Evolutionary conservation across 2,113 vertebrate genomes (phyloP), one percentile per base, ranked within the genome.

Genomic region (Rhegmatorhina hoffmannsi): DNA sequence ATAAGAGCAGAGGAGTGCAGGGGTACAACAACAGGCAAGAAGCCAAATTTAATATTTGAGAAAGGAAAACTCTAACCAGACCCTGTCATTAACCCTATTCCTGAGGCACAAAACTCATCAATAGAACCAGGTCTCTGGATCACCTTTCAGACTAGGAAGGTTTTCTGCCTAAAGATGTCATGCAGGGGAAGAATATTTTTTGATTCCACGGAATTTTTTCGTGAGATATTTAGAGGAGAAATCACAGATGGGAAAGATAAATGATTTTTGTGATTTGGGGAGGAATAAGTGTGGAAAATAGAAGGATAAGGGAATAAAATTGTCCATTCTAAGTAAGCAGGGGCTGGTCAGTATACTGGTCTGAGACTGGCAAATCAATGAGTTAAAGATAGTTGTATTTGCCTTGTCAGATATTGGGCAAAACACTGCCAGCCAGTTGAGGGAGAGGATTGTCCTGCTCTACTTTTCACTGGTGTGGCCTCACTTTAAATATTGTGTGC

Each of bases 351-450:
- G 7, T 46, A 66, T n/a, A 21, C 10, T 69, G 63, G 9, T 36
- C 29, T 59, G 24, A 43, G 14, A 43, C 13, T 43, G 40, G 14
- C 40, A 43, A 43, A 43, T 43, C 40, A 43, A 43, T 43, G 40
- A 43, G 40, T 43, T 43, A 43, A 43, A 43, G 40, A 43, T 43
- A 43, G 40, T 43, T 43, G 40, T 43, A 43, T 43, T 43, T 43
- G 14, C 14, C 40, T 43, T 43, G 14, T 43, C 14, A 43, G 13
- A 43, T 43, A 43, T 43, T 43, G 40, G 55, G 46, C 28, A 18
- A 55, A 69, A 28, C 38, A 46, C 33, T 0, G 0, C 6, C 26
- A 69, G 33, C 10, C 0, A 0, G 23, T 29, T 3, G 17, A 62
- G 18, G 38, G 38, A 62, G 33, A 6, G 14, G 33, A 87, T 10